These are phyloP conservation scores for Apamea anceps DNA, from an alignment of 2,888 invertebrate genomes.

Conservation along the genomic window DNA sequence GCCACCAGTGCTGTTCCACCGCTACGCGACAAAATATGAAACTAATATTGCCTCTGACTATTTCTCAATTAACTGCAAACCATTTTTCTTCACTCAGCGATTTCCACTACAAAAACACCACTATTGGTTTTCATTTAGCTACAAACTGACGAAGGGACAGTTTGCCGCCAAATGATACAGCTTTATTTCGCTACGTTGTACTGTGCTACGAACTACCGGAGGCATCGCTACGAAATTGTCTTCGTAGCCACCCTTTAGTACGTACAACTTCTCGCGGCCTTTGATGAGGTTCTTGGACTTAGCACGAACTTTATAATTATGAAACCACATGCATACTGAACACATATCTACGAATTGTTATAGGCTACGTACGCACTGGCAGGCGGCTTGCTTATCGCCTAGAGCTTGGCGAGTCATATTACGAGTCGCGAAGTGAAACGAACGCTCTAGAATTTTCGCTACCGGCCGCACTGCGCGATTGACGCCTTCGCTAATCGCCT, in stretches of 20 bases:
- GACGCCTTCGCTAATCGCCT: too few species aligned
- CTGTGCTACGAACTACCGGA: background rate
- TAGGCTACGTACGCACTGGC: too few species aligned
- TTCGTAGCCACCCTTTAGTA: background rate
- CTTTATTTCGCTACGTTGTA: conserved; percentile 1
- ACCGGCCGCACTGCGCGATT: too few species aligned
- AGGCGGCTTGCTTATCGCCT: too few species aligned
- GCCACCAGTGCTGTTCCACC: too few species aligned
- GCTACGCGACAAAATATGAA: background rate
- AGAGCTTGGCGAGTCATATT: too few species aligned
- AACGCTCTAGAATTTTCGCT: too few species aligned
- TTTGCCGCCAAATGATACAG: background rate
- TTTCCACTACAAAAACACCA: conserved; percentile 8
- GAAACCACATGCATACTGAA: conserved; percentile 19
- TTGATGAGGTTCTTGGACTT: conserved; percentile 14
- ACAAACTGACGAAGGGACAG: conserved; percentile 3
- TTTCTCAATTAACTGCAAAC: conserved; percentile 1
- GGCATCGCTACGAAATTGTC: conserved; percentile 4
- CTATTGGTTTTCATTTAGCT: conserved; percentile 25
- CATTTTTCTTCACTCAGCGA: background rate
- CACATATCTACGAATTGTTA: background rate
- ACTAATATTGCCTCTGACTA: background rate
- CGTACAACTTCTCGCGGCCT: conserved; percentile 13
- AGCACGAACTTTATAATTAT: conserved; percentile 22
- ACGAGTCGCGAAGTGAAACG: too few species aligned